Base-by-base conservation (phyloP, 2,797 vertebrate species). In the Mormyrops boulengeri region DNA sequence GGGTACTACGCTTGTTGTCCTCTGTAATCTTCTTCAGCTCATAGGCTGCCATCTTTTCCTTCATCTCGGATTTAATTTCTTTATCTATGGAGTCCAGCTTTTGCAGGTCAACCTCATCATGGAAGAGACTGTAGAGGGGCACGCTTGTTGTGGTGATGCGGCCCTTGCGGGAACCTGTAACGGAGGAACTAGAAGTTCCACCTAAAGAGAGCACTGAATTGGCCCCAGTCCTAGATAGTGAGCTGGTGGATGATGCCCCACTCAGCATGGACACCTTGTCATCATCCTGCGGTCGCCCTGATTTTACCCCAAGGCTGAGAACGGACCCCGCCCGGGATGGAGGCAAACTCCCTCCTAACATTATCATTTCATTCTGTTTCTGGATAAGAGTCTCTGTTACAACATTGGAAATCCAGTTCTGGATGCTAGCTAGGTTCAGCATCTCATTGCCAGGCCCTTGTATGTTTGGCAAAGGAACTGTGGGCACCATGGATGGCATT, bases 401-500 rank as follows among this genome's bases (percentile, higher is more conserved):
- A 0, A 99, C 98, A 0, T 94, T 98, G 47, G 98, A 96, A 0
- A 99, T 99, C 99, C 99, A 99, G 93, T 97, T 98, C 92, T 99
- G 98, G 92, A 99, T 99, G 90, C 96, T 97, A 55, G 97, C 95
- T 6, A 99, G 94, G 89, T 98, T 97, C 77, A 99, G 96, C 90
- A 97, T 96, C 88, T 97, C 97, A 0, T 97, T 97, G 30, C 96
- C 96, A 0, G 95, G 95, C 17, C 96, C 95, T 2, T 93, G 93
- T 12, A 97, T 92, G 0, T 93, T 93, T 0, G 96, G 96, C 88
- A 95, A 92, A 0, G 96, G 95, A 1, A 95, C 89, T 17, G 94
- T 91, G 30, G 95, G 94, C 19, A 30, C 90, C 0, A 89, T n/a
- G 7, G 92, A 90, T 3, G 92, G 93, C 0, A 94, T 93, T 62